Evolutionary conservation across 2,797 vertebrate species (phyloP).

Genomic region (Pipistrellus kuhlii): DNA sequence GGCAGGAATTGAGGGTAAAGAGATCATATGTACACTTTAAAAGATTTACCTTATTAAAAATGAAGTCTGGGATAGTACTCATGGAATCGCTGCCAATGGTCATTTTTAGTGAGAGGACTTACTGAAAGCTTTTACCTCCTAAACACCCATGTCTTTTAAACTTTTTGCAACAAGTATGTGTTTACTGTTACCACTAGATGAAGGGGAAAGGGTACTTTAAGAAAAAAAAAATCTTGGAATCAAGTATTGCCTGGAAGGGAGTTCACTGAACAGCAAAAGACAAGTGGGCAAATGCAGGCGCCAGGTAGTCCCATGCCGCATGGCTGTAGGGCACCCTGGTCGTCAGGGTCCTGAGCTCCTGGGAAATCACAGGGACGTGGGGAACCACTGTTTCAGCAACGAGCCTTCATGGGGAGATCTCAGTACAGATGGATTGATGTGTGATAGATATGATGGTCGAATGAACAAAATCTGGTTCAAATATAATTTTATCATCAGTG

Average conservation of each 20-base stretch:
- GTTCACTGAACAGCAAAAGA: neutral
- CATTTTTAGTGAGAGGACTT: neutral
- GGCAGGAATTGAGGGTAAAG: neutral
- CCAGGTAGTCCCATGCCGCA: neutral
- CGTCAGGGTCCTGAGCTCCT: neutral
- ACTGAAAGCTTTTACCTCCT: conserved; percentile 10
- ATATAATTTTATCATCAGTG: neutral
- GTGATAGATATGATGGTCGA: neutral
- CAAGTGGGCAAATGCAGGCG: neutral
- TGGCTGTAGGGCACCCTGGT: neutral
- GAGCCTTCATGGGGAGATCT: neutral
- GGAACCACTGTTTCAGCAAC: neutral
- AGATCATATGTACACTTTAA: neutral
- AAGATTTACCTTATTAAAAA: conserved; percentile 33
- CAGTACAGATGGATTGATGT: neutral
- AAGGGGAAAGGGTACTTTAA: conserved; percentile 2
- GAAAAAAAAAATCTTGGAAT: neutral
- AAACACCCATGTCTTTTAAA: neutral
- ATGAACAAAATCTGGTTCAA: neutral
- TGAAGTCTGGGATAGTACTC: neutral
- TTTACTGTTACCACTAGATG: neutral
- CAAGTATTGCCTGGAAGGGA: neutral
- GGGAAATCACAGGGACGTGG: neutral
- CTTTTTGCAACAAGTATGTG: neutral
- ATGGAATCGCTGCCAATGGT: neutral